phyloP scores from a whole-genome alignment of 1,140 invertebrate species.

The Ceratoteleas bidentatus region DNA sequence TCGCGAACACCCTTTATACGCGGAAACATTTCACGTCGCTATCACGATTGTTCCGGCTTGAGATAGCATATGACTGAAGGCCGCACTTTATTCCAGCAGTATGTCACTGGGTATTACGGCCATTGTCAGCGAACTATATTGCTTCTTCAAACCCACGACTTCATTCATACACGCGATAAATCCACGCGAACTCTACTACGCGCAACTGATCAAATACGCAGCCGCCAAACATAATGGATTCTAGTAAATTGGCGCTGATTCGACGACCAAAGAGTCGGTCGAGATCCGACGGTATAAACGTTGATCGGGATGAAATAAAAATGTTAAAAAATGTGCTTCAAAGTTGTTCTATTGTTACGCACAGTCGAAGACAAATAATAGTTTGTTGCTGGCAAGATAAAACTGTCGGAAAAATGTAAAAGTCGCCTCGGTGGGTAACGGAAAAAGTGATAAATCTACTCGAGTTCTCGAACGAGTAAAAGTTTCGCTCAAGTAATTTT shows the following conservation, averaged over 20 bases:
- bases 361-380: too few species aligned
- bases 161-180: conserved; percentile 25
- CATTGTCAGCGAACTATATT: conserved; percentile 42
- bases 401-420: too few species aligned
- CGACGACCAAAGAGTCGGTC: too few species aligned
- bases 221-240: background rate
- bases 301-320: too few species aligned
- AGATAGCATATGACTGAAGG: conserved; percentile 37
- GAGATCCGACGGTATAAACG: too few species aligned
- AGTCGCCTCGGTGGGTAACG: too few species aligned
- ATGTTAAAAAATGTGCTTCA: too few species aligned
- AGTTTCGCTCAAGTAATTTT: too few species aligned
- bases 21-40: conserved; percentile 32
- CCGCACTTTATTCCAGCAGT: conserved; percentile 35
- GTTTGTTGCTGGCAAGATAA: too few species aligned
- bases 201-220: background rate
- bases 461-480: too few species aligned
- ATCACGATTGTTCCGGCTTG: conserved; percentile 9
- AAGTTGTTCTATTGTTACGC: too few species aligned
- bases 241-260: background rate
- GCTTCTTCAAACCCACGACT: conserved; percentile 26
- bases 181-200: conserved; percentile 3
- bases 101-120: conserved; percentile 48
- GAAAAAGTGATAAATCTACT: too few species aligned
- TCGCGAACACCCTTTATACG: conserved; percentile 25